A percentile compares a stretch with the other conserved stretches of the same genome.
Conservation (phyloP, 1,140 invertebrate species). For the Heliconius eleuchia region DNA sequence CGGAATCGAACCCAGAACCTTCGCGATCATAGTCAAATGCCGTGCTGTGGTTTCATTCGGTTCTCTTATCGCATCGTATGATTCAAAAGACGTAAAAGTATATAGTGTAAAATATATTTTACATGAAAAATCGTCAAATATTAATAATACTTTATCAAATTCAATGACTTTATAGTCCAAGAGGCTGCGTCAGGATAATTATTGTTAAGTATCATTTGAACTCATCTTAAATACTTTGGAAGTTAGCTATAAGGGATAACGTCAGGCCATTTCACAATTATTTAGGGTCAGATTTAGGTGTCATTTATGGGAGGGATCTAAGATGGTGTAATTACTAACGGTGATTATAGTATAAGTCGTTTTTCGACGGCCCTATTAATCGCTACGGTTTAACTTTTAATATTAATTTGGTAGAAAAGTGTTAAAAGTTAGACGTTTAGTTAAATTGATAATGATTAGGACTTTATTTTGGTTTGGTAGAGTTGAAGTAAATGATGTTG, state of each 20-base stretch:
- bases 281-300: conserved; percentile 44
- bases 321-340: conserved; percentile 34
- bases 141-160: background rate
- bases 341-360: conserved; percentile 22
- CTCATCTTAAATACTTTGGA: conserved; percentile 25
- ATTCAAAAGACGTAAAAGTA: too few species aligned
- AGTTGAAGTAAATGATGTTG: too few species aligned
- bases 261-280: conserved; percentile 47
- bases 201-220: conserved; percentile 30
- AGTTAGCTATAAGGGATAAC: conserved; percentile 42
- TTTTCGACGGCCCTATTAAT: background rate
- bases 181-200: conserved; percentile 18
- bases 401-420: background rate
- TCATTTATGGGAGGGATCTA: conserved; percentile 37
- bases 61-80: too few species aligned
- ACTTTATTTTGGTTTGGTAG: background rate
- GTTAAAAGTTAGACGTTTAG: background rate
- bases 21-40: too few species aligned
- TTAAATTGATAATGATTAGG: background rate
- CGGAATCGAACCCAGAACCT: too few species aligned
- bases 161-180: background rate
- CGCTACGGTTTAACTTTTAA: background rate
- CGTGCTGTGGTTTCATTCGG: too few species aligned
- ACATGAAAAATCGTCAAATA: too few species aligned
- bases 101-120: too few species aligned